phyloP scores from a whole-genome alignment of 2,888 invertebrate genomes.

The Nesidiocoris tenuis region DNA sequence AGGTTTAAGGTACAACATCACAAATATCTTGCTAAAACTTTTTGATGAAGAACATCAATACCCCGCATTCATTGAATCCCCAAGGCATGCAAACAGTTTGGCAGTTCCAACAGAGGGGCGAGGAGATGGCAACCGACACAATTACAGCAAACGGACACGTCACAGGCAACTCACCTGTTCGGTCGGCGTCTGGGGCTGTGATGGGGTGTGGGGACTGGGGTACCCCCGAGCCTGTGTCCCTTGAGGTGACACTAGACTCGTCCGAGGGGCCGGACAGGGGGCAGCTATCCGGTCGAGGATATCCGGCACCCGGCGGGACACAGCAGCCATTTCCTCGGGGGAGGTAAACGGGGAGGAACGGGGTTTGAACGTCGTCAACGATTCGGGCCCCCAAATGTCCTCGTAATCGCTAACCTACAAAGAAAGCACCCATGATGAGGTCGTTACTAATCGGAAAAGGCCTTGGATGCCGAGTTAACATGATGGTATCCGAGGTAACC shows the following conservation, averaged over 20 bases:
- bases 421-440: constrained; percentile 4
- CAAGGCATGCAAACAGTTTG: too few species aligned
- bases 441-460: not conserved
- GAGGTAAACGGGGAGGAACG: constrained; percentile 51
- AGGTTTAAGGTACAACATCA: too few species aligned
- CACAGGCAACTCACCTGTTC: constrained; percentile 41
- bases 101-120: not conserved
- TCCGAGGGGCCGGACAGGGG: constrained; percentile 46
- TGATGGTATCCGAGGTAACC: too few species aligned
- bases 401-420: constrained; percentile 79
- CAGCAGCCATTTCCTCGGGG: constrained; percentile 47
- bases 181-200: constrained; percentile 48
- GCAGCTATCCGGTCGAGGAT: constrained; percentile 49
- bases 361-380: constrained; percentile 53
- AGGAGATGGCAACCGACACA: not conserved
- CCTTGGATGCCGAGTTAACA: too few species aligned
- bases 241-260: constrained; percentile 29
- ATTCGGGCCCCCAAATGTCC: constrained; percentile 82
- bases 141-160: not conserved
- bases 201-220: constrained; percentile 48
- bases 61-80: too few species aligned
- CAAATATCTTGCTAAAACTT: too few species aligned
- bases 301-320: constrained; percentile 48
- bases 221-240: constrained; percentile 38
- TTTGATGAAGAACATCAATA: too few species aligned